phyloP scores from a whole-genome alignment of 1,140 invertebrate genomes.

The Ips nitidus region DNA sequence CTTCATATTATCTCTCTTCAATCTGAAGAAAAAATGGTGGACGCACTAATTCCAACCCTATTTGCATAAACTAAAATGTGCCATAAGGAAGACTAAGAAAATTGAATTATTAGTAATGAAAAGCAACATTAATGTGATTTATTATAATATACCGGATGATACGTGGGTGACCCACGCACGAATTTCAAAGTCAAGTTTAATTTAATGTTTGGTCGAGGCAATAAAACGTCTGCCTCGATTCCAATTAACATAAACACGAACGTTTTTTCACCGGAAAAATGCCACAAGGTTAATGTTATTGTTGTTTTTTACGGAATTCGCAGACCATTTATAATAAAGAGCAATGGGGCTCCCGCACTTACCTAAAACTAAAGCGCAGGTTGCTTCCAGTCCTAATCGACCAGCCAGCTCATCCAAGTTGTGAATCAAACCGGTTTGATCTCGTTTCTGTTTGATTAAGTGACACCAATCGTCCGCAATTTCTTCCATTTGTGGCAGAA shows the following conservation, averaged over 20 bases:
- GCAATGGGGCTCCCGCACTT: neutral
- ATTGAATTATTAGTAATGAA: neutral
- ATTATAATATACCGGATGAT: neutral
- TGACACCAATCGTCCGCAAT: constrained; percentile 80
- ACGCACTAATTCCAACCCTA: too few relatives aligned
- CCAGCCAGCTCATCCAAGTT: constrained; percentile 74
- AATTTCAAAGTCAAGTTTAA: constrained; percentile 25
- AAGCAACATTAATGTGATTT: constrained; percentile 1
- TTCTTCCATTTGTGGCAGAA: constrained; percentile 73
- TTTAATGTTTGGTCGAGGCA: constrained; percentile 14
- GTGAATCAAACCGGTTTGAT: constrained; percentile 54
- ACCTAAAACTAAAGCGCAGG: constrained; percentile 70
- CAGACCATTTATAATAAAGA: too few relatives aligned
- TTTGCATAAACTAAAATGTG: too few relatives aligned
- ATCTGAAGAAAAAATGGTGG: too few relatives aligned
- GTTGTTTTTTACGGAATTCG: too few relatives aligned
- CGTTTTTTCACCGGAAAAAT: too few relatives aligned
- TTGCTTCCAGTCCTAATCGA: constrained; percentile 77
- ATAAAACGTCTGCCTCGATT: constrained; percentile 23
- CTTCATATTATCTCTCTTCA: too few relatives aligned
- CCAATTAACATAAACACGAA: neutral
- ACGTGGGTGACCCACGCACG: constrained; percentile 1
- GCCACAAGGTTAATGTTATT: too few relatives aligned
- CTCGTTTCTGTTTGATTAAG: constrained; percentile 58
- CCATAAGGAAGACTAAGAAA: too few relatives aligned